phyloP scores from a whole-genome alignment of 2,888 invertebrate genomes.

The Nymphalis urticae region DNA sequence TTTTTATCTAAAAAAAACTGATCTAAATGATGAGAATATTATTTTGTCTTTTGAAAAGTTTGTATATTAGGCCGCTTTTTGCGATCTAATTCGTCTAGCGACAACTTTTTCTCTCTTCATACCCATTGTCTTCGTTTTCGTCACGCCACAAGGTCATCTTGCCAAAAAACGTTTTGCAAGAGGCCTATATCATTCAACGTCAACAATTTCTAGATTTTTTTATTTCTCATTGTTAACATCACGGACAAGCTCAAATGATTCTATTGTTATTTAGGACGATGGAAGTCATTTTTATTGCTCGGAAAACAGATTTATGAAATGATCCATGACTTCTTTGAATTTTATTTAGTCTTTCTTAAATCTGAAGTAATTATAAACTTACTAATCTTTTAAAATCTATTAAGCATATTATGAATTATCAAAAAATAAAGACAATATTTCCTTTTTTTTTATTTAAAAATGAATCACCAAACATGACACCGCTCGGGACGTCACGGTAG shows the following conservation, averaged over 20 bases:
- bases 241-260: background rate
- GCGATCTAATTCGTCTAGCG: background rate
- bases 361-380: too few species aligned
- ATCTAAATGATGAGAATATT: background rate
- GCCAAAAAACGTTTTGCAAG: slow-evolving; percentile 35
- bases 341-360: too few species aligned
- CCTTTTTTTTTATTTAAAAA: too few species aligned
- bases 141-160: slow-evolving; percentile 36
- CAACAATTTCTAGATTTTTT: slow-evolving; percentile 21
- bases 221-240: background rate
- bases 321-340: too few species aligned
- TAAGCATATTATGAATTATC: too few species aligned
- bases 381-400: too few species aligned
- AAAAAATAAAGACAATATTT: too few species aligned
- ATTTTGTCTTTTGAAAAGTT: background rate
- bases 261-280: background rate
- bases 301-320: too few species aligned
- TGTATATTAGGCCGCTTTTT: background rate
- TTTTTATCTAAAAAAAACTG: too few species aligned
- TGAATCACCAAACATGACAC: too few species aligned
- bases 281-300: too few species aligned
- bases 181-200: slow-evolving; percentile 34
- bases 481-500: too few species aligned
- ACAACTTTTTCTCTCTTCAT: slow-evolving; percentile 22
- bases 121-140: slow-evolving; percentile 32